phyloP scores from a whole-genome alignment of 2,113 vertebrate species.

The Silurus glanis region DNA sequence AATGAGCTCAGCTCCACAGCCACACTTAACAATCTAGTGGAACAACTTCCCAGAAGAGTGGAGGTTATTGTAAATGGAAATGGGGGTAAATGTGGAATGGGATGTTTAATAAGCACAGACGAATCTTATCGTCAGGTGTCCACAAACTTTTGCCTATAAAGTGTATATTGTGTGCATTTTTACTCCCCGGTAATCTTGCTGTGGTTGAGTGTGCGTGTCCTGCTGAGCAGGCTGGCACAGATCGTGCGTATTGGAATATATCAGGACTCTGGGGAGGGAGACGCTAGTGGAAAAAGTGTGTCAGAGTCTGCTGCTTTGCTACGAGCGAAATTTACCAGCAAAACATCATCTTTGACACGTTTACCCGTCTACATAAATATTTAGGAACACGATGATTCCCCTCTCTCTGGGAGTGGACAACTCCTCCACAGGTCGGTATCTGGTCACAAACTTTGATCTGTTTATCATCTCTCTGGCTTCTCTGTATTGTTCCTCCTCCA shows the following conservation, averaged over 20 bases:
- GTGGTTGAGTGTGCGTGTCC: conserved; percentile 31
- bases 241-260: conserved; percentile 35
- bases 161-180: not conserved
- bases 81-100: no score
- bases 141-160: no score
- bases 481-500: not conserved
- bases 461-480: conserved; percentile 40
- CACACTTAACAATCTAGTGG: no score
- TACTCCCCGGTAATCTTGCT: conserved; percentile 17
- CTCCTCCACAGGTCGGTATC: conserved; percentile 34
- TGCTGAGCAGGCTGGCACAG: conserved; percentile 30
- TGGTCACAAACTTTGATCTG: conserved; percentile 48
- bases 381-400: conserved; percentile 47
- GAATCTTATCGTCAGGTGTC: no score
- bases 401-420: conserved; percentile 36
- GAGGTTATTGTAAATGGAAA: no score
- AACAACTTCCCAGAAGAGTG: no score
- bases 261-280: conserved; percentile 21
- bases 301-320: conserved; percentile 11
- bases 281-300: conserved; percentile 27
- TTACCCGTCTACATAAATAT: conserved; percentile 57
- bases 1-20: no score
- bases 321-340: conserved; percentile 32
- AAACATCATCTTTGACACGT: conserved; percentile 55
- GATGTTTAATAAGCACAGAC: no score